These are phyloP conservation scores for Microtus richardsoni DNA, from an alignment of 2,113 vertebrate genomes.

Conservation along the genomic window DNA sequence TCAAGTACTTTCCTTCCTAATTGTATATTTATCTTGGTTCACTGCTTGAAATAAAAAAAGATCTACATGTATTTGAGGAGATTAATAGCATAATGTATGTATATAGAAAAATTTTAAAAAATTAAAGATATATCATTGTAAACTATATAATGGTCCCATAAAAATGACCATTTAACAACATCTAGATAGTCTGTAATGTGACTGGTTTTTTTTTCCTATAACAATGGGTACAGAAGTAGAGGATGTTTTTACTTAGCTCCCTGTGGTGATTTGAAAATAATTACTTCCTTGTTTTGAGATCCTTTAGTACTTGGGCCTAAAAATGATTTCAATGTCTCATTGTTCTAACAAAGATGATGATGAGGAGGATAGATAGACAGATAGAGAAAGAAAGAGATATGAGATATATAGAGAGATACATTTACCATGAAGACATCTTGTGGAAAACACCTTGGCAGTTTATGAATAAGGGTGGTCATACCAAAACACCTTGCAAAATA, in stretches of 20 bases:
- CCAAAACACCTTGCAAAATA: not conserved
- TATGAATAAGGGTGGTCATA: not conserved
- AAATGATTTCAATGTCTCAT: slow-evolving; percentile 19
- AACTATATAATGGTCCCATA: not conserved
- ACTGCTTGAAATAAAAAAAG: not conserved
- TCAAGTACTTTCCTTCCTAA: not conserved
- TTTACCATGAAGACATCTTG: slow-evolving; percentile 6
- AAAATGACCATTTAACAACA: slow-evolving; percentile 52
- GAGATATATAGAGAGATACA: not conserved
- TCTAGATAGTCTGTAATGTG: not conserved
- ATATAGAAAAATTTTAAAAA: not conserved
- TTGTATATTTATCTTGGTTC: slow-evolving; percentile 1
- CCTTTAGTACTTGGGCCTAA: slow-evolving; percentile 38
- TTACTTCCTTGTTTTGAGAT: slow-evolving; percentile 63
- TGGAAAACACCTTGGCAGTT: slow-evolving; percentile 2
- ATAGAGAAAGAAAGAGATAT: not conserved
- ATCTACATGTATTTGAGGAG: not conserved
- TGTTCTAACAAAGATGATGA: not conserved
- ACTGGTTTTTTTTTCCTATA: not conserved
- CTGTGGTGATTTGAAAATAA: slow-evolving; percentile 61
- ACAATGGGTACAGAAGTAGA: slow-evolving; percentile 26
- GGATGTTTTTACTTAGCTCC: slow-evolving; percentile 69
- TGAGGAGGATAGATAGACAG: not conserved
- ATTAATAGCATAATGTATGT: not conserved
- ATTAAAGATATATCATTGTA: not conserved